Conservation (phyloP, 2,888 invertebrate species). For the Acanthacorydalis orientalis region DNA sequence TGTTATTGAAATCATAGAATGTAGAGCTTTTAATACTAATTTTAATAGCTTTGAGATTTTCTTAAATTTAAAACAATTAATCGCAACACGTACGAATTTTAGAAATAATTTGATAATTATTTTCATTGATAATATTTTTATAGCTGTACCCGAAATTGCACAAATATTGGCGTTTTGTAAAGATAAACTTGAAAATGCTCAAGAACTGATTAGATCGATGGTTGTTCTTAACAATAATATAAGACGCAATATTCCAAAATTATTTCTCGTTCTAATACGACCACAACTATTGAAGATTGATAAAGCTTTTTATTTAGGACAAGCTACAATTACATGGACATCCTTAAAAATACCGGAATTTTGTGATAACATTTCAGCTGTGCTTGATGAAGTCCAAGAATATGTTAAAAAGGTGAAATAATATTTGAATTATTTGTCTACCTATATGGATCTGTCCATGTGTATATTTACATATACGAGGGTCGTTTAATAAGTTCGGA, state of each 20-base stretch:
- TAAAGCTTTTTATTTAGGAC: slow-evolving; percentile 52
- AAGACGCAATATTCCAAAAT: slow-evolving; percentile 39
- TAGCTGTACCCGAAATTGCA: slow-evolving; percentile 58
- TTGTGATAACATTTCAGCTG: slow-evolving; percentile 35
- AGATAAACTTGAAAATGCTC: slow-evolving; percentile 44
- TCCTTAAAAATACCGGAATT: slow-evolving; percentile 54
- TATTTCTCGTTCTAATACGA: slow-evolving; percentile 54
- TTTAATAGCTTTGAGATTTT: no score
- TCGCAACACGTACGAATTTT: no score
- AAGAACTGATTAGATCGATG: slow-evolving; percentile 41
- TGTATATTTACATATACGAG: no score
- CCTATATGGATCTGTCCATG: no score
- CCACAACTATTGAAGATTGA: slow-evolving; percentile 51
- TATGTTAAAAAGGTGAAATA: slow-evolving; percentile 42
- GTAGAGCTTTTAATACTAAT: no score
- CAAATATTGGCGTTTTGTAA: slow-evolving; percentile 58
- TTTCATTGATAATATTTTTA: not conserved
- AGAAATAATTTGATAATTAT: not conserved
- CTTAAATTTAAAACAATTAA: no score
- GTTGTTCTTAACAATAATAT: slow-evolving; percentile 45
- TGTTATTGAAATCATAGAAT: no score
- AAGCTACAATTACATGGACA: slow-evolving; percentile 67
- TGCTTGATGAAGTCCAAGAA: slow-evolving; percentile 43
- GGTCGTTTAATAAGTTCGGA: no score
- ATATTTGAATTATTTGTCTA: no score